These are phyloP conservation scores for Merodon equestris DNA, from an alignment of 2,888 invertebrate genomes.

Conservation along the genomic window DNA sequence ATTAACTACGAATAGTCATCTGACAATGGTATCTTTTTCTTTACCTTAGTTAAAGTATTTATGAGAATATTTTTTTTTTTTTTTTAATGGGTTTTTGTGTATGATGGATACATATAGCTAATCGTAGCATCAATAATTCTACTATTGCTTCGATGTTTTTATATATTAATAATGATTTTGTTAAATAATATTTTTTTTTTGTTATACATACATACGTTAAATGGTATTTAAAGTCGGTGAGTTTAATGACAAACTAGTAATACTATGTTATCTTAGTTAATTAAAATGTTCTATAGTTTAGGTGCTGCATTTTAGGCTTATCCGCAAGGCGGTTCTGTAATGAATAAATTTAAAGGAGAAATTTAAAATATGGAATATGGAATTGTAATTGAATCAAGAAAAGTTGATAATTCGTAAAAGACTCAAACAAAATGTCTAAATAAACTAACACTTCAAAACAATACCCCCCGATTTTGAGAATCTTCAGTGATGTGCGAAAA, in stretches of 20 bases:
- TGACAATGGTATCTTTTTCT: slow-evolving; percentile 47
- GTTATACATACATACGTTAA: slow-evolving; percentile 49
- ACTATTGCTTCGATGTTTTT: slow-evolving; percentile 67
- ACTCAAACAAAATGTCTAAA: too few relatives aligned
- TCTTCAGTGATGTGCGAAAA: too few relatives aligned
- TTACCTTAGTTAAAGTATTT: slow-evolving; percentile 22
- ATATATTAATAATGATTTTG: slow-evolving; percentile 1
- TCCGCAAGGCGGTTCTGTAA: too few relatives aligned
- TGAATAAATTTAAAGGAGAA: too few relatives aligned
- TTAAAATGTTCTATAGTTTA: too few relatives aligned
- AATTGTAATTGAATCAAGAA: too few relatives aligned
- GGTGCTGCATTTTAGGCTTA: too few relatives aligned
- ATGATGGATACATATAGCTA: slow-evolving; percentile 31
- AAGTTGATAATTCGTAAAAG: too few relatives aligned
- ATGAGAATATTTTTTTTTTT: slow-evolving; percentile 10
- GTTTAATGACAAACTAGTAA: slow-evolving; percentile 58
- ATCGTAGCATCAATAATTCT: slow-evolving; percentile 62
- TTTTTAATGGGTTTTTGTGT: slow-evolving; percentile 18
- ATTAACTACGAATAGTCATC: slow-evolving; percentile 35
- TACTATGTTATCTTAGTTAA: slow-evolving; percentile 28
- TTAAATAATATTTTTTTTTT: slow-evolving; percentile 39
- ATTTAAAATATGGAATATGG: too few relatives aligned
- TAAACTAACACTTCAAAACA: too few relatives aligned
- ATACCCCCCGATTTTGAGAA: too few relatives aligned
- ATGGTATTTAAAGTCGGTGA: slow-evolving; percentile 63